Conservation (phyloP, 1,140 invertebrate species). For the Listronotus bonariensis region DNA sequence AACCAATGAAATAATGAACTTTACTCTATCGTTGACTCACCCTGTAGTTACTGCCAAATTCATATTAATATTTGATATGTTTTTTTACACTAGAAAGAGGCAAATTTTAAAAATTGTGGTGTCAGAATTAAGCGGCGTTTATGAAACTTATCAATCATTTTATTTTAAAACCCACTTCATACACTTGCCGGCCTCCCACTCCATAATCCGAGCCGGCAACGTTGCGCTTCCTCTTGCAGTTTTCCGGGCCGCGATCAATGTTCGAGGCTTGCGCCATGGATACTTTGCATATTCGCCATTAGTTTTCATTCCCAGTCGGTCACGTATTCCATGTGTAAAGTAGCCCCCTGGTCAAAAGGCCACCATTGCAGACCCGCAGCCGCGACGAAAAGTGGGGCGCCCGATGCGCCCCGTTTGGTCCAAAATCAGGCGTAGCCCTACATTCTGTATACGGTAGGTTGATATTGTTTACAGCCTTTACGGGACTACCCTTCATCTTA, state of each 20-base stretch:
- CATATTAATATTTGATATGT: too few relatives aligned
- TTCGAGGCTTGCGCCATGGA: conserved; percentile 17
- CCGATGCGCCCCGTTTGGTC: conserved; percentile 29
- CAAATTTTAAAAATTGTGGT: too few relatives aligned
- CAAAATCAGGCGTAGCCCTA: conserved; percentile 21
- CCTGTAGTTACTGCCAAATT: too few relatives aligned
- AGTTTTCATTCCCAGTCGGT: background rate
- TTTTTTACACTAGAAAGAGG: too few relatives aligned
- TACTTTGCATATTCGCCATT: background rate
- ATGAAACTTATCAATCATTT: too few relatives aligned
- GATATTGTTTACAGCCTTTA: too few relatives aligned
- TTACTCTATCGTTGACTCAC: too few relatives aligned
- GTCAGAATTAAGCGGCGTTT: too few relatives aligned
- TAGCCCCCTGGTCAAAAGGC: conserved; percentile 15
- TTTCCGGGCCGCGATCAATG: conserved; percentile 16
- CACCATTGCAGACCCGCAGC: conserved; percentile 38
- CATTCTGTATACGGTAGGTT: conserved; percentile 30
- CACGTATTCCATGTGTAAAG: conserved; percentile 25
- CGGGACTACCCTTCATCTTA: too few relatives aligned
- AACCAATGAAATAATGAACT: too few relatives aligned
- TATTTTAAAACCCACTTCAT: too few relatives aligned
- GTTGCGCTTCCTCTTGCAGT: conserved; percentile 6
- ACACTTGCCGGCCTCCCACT: conserved; percentile 6
- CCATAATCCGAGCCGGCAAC: conserved; percentile 20
- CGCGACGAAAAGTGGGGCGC: conserved; percentile 26